Percentiles rank a stretch among this genome's conserved stretches.
Evolutionary conservation across 30 jellyfish, hydroid and myxozoan genomes (phyloP).

Genomic region (Hydra vulgaris): DNA sequence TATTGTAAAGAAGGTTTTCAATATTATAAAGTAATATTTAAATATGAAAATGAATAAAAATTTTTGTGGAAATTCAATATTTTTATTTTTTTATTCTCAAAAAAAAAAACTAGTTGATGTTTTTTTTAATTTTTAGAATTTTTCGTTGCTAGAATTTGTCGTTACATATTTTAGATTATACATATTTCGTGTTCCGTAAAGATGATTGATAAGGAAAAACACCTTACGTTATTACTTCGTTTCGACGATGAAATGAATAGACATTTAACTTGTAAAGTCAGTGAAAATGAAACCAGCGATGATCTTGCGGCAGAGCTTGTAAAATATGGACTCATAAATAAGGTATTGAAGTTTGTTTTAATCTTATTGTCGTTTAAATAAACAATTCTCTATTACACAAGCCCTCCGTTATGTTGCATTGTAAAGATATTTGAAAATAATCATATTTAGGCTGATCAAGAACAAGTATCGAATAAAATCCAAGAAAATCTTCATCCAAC

Average conservation of each 20-base stretch:
- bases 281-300: constrained; percentile 56
- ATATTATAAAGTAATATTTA: no score
- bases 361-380: no score
- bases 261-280: constrained; percentile 74
- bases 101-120: no score
- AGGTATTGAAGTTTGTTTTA: constrained; percentile 37
- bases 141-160: no score
- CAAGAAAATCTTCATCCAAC: constrained; percentile 32
- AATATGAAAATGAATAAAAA: no score
- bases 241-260: constrained; percentile 90
- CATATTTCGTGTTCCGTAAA: constrained; percentile 74
- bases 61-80: no score
- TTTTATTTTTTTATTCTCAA: no score
- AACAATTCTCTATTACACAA: no score
- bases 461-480: constrained; percentile 42
- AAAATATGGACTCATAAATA: constrained; percentile 63
- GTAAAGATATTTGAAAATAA: no score
- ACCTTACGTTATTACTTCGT: constrained; percentile 53
- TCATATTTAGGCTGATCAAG: constrained; percentile 57
- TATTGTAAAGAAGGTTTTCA: no score
- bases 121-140: neutral
- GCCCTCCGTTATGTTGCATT: no score
- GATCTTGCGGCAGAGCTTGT: constrained; percentile 87
- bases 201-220: constrained; percentile 41
- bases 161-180: no score